A percentile compares a stretch with the other conserved stretches of the same genome.
phyloP scores from a whole-genome alignment of 2,888 invertebrate genomes.

The Xestia xanthographa region DNA sequence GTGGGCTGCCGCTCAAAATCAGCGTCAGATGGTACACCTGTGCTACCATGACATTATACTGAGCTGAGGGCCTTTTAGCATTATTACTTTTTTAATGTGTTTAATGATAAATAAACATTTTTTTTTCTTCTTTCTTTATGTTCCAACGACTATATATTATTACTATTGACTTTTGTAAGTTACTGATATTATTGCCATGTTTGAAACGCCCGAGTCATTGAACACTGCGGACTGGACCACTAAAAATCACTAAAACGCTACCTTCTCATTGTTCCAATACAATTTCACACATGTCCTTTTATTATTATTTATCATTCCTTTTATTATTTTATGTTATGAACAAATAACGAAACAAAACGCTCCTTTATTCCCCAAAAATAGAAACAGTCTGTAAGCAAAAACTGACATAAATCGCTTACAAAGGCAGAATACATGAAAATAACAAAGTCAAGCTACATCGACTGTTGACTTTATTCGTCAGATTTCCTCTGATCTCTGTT shows the following conservation, averaged over 20 bases:
- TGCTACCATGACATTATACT: too few species aligned
- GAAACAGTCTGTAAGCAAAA: constrained; percentile 24
- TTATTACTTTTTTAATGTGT: too few species aligned
- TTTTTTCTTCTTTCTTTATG: too few species aligned
- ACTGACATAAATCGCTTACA: constrained; percentile 28
- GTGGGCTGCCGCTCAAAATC: too few species aligned
- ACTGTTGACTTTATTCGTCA: constrained; percentile 50
- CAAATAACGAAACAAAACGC: background rate
- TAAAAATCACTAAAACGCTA: too few species aligned
- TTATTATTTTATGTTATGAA: too few species aligned
- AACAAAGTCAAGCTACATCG: constrained; percentile 42
- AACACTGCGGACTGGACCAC: background rate
- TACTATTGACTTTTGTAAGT: background rate
- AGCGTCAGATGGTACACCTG: too few species aligned
- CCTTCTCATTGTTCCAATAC: background rate
- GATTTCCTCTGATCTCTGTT: constrained; percentile 55
- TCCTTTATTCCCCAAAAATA: background rate
- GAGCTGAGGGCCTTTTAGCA: too few species aligned
- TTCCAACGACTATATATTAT: background rate
- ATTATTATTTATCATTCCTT: too few species aligned
- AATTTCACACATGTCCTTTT: background rate
- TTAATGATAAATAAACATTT: too few species aligned
- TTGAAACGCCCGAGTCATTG: background rate
- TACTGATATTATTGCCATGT: background rate
- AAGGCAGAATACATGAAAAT: constrained; percentile 34